Conservation (phyloP, 2,888 invertebrate species). For the Hedychridium roseum region DNA sequence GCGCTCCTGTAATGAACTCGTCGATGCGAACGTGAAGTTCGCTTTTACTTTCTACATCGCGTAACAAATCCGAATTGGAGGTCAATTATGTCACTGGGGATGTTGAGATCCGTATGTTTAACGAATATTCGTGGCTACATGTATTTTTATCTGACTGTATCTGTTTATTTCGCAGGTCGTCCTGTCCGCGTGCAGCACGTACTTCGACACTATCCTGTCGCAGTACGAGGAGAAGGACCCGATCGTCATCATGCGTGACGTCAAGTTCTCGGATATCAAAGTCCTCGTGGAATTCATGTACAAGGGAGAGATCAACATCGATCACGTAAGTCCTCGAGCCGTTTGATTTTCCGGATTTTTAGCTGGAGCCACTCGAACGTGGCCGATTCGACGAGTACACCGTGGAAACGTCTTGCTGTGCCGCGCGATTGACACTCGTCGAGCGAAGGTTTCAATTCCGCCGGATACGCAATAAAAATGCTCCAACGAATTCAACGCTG, state of each 20-base stretch:
- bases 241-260: constrained; percentile 88
- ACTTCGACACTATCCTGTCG: constrained; percentile 86
- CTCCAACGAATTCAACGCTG: constrained; percentile 13
- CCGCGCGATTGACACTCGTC: too few species aligned
- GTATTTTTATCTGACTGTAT: constrained; percentile 9
- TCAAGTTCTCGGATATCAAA: constrained; percentile 87
- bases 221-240: constrained; percentile 83
- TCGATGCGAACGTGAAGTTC: too few species aligned
- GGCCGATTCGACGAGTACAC: too few species aligned
- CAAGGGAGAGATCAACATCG: constrained; percentile 93
- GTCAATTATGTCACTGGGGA: too few species aligned
- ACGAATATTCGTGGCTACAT: too few species aligned
- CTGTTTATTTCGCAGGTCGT: constrained; percentile 73
- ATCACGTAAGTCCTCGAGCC: constrained; percentile 79
- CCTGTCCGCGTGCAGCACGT: constrained; percentile 90
- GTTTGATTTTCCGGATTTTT: too few species aligned
- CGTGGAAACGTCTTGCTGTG: too few species aligned
- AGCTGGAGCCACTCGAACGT: too few species aligned
- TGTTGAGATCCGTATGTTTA: too few species aligned
- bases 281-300: constrained; percentile 95
- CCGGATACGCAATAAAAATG: constrained; percentile 25
- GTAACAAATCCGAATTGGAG: too few species aligned
- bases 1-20: too few species aligned
- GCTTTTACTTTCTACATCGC: too few species aligned
- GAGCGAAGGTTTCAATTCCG: constrained; percentile 14